Conservation (phyloP, 2,113 vertebrate genomes). For the Heterocephalus glaber region DNA sequence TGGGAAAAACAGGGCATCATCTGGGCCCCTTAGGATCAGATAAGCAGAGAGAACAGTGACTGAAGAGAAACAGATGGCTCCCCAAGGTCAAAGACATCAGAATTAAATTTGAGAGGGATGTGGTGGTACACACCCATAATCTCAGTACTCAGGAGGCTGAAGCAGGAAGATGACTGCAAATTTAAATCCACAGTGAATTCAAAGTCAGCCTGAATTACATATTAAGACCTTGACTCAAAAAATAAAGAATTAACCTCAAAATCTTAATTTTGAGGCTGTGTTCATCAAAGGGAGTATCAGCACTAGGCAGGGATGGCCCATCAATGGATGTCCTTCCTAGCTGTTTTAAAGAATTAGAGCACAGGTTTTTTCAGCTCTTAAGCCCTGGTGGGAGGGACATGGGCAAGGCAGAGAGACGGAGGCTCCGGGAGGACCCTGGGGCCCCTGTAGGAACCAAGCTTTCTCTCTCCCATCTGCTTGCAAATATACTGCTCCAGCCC, state of each 20-base stretch:
- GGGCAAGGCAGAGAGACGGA: background rate
- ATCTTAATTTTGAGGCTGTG: background rate
- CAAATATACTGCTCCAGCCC: conserved; percentile 43
- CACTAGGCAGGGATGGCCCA: background rate
- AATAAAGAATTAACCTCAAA: background rate
- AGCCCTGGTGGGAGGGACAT: background rate
- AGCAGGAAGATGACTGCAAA: background rate
- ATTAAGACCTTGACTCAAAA: background rate
- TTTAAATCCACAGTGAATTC: background rate
- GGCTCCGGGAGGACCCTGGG: background rate
- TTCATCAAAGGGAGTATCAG: background rate
- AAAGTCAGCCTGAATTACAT: background rate
- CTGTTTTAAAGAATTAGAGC: background rate
- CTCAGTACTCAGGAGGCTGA: background rate
- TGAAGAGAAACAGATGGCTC: background rate
- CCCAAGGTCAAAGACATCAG: background rate
- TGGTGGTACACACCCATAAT: background rate
- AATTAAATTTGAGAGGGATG: background rate
- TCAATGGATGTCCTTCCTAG: background rate
- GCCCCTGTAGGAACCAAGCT: background rate
- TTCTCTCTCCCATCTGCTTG: background rate
- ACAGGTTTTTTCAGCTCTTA: background rate
- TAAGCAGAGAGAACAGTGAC: background rate
- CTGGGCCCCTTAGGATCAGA: background rate
- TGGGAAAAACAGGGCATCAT: background rate